phyloP scores from a whole-genome alignment of 64 coral and sea anemone genomes.

The Dendrophyllia cribrosa region DNA sequence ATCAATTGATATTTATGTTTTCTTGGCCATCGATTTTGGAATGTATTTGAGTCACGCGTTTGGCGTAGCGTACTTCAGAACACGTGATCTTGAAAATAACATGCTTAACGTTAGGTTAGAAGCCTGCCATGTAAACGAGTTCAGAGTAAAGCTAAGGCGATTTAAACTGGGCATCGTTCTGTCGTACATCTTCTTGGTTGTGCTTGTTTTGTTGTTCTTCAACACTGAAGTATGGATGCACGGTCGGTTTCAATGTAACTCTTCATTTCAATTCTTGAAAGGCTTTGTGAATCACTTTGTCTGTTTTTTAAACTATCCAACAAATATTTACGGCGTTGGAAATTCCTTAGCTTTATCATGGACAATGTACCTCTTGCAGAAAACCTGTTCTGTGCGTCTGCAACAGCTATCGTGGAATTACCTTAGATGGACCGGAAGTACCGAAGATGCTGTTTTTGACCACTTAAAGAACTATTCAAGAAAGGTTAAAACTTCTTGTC shows the following conservation, averaged over 20 bases:
- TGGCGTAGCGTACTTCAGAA: constrained; percentile 72
- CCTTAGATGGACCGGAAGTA: constrained; percentile 52
- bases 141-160: constrained; percentile 37
- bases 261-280: constrained; percentile 69
- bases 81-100: constrained; percentile 74
- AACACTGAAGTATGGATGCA: constrained; percentile 69
- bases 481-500: constrained; percentile 60
- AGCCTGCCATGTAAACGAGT: background rate
- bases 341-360: constrained; percentile 75
- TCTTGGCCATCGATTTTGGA: constrained; percentile 65
- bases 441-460: constrained; percentile 68
- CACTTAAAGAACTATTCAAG: constrained; percentile 65
- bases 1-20: constrained; percentile 68
- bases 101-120: constrained; percentile 44
- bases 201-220: constrained; percentile 66
- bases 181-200: constrained; percentile 26
- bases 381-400: constrained; percentile 63
- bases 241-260: constrained; percentile 61
- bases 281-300: constrained; percentile 59
- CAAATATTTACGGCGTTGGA: constrained; percentile 77
- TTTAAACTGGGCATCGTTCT: constrained; percentile 52
- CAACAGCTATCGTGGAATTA: constrained; percentile 31
- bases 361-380: constrained; percentile 79
- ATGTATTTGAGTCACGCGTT: constrained; percentile 83
- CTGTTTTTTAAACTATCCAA: constrained; percentile 80